phyloP scores from a whole-genome alignment of 2,797 vertebrate genomes.

The Alfaro cultratus region DNA sequence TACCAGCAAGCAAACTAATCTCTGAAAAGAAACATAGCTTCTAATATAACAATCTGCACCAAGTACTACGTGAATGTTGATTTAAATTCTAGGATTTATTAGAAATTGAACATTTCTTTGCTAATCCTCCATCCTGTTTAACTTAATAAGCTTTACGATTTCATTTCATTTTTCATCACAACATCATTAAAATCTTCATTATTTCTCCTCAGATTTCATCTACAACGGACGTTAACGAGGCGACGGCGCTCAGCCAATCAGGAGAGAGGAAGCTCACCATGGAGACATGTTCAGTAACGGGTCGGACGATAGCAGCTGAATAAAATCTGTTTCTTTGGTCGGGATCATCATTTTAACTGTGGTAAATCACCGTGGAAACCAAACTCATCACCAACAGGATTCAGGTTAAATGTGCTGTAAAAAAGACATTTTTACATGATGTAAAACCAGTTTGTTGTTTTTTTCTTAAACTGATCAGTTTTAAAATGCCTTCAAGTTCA shows the following conservation, averaged over 20 bases:
- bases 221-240: conserved; percentile 60
- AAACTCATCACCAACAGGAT: neutral
- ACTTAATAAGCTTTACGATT: neutral
- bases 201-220: conserved; percentile 67
- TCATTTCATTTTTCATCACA: neutral
- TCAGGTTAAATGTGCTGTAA: neutral
- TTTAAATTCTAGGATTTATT: neutral
- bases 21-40: neutral
- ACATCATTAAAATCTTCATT: neutral
- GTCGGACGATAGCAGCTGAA: neutral
- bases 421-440: neutral
- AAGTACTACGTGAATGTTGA: neutral
- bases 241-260: neutral
- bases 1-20: neutral
- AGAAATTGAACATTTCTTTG: neutral
- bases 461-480: neutral
- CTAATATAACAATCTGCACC: neutral
- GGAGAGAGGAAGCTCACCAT: conserved; percentile 1
- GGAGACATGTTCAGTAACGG: neutral
- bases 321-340: neutral
- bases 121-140: neutral
- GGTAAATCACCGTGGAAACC: neutral
- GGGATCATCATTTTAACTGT: neutral
- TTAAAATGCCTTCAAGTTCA: neutral
- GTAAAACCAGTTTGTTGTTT: neutral